These are phyloP conservation scores for Pogoniulus pusillus DNA, from an alignment of 2,797 vertebrate species.

Conservation along the genomic window DNA sequence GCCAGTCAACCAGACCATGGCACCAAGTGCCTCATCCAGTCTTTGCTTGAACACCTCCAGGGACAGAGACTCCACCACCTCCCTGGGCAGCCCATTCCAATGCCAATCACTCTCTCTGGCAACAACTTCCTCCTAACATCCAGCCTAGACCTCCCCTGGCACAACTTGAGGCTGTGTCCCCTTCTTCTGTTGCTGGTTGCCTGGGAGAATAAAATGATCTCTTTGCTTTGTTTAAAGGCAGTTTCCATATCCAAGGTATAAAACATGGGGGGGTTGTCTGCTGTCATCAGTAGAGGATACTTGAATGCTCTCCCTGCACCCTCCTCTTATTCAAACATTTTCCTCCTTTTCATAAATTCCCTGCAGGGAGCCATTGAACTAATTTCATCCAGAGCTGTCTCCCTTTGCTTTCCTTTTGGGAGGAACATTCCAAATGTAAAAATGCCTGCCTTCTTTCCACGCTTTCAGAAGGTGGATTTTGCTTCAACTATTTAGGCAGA, in stretches of 20 bases:
- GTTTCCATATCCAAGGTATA: neutral
- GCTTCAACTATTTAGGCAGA: neutral
- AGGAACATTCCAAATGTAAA: neutral
- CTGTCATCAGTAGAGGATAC: neutral
- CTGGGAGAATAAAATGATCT: neutral
- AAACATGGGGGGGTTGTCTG: neutral
- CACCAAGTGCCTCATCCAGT: too few relatives aligned
- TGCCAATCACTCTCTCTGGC: too few relatives aligned
- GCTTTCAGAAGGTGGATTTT: neutral
- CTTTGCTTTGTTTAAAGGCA: slow-evolving; percentile 2
- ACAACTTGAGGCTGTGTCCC: too few relatives aligned
- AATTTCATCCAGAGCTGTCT: neutral
- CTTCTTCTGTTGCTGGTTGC: too few relatives aligned
- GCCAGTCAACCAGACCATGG: too few relatives aligned
- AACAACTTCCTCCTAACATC: too few relatives aligned
- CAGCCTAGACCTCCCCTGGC: too few relatives aligned
- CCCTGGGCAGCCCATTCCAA: too few relatives aligned
- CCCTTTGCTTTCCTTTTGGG: slow-evolving; percentile 5
- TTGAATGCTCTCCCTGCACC: slow-evolving; percentile 1
- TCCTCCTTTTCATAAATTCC: slow-evolving; percentile 1
- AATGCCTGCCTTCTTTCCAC: neutral
- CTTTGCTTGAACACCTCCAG: too few relatives aligned
- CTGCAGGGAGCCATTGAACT: neutral
- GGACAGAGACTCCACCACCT: too few relatives aligned
- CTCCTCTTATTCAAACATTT: neutral